Evolutionary conservation across 2,113 vertebrate genomes (phyloP), one percentile per base, ranked within the genome.

Genomic region (Chascanopsetta lugubris): DNA sequence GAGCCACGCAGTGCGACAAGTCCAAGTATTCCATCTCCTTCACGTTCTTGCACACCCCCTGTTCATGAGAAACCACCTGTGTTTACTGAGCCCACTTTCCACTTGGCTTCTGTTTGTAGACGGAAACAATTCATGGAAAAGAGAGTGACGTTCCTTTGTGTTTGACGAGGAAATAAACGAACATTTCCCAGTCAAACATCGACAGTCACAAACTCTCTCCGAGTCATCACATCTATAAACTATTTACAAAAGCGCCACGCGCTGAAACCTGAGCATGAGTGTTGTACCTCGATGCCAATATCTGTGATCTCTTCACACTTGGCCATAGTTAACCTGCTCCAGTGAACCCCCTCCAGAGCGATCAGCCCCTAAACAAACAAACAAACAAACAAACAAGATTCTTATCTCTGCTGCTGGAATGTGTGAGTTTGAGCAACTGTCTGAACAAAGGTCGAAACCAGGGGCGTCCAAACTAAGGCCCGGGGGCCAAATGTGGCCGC

Each of bases 221-320:
- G 21, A 55, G 1, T 4, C 24, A 42, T 21, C 46, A n/a, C 53
- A 42, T 1, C 4, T 21, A 10, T 30, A 34, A 72, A 20, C 15
- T 30, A 5, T 25, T 13, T 26, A 21, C n/a, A 40, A 24, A 53
- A 61, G 21, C 21, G 0, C 7, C 10, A 25, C 9, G 20, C 29
- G n/a, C 50, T 7, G 7, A 72, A 60, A 54, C 15, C 30, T 6
- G 1, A 24, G 12, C 38, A 15, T 22, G 8, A 72, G 38, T 70
- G 40, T 22, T 61, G 80, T 93, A 95, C 93, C 93, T 93, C 90
- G 68, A 96, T 90, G 77, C 91, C 91, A 22, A n/a, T 0, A 65
- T 95, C 87, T 3, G 89, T 94, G 76, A 96, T 79, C 34, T 61
- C 75, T 64, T 85, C 49, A 51, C 94, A 94, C 42, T 93, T 80